phyloP scores from a whole-genome alignment of 2,888 invertebrate species.

The Campoplex nolae region DNA sequence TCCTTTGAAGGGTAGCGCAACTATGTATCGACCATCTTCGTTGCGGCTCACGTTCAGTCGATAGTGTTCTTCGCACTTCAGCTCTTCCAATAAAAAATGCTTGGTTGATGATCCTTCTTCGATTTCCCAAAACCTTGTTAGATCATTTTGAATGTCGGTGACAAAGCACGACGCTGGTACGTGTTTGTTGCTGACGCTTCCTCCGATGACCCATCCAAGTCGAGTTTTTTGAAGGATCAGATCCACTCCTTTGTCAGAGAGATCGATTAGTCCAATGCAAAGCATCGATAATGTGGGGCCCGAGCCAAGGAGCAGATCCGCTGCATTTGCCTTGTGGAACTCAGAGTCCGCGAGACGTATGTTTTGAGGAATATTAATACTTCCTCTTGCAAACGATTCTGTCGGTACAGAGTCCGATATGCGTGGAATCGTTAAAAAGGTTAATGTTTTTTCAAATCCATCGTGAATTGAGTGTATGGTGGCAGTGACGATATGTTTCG shows the following conservation, averaged over 20 bases:
- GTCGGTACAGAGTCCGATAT: background rate
- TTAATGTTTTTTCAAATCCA: conserved; percentile 1
- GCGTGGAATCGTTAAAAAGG: background rate
- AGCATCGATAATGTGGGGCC: background rate
- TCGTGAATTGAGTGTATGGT: background rate
- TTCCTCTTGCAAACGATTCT: background rate
- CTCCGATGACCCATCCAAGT: conserved; percentile 3
- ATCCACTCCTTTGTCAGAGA: background rate
- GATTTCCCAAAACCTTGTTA: conserved; percentile 25
- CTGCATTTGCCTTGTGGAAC: background rate
- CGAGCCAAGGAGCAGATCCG: background rate
- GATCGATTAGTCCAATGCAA: conserved; percentile 10
- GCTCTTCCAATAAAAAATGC: conserved; percentile 5
- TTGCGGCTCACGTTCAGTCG: background rate
- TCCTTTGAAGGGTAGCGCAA: conserved; percentile 46
- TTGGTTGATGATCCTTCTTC: background rate
- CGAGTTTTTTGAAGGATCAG: conserved; percentile 16
- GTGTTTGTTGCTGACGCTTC: background rate
- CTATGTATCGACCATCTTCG: conserved; percentile 11
- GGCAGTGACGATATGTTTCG: background rate
- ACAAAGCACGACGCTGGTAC: background rate
- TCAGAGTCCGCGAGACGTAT: background rate
- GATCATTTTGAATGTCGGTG: background rate
- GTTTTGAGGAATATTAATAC: background rate
- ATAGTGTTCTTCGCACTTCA: conserved; percentile 37